Evolutionary conservation across 1,140 invertebrate genomes (phyloP).

Genomic region (Caenorhabditis tropicalis): DNA sequence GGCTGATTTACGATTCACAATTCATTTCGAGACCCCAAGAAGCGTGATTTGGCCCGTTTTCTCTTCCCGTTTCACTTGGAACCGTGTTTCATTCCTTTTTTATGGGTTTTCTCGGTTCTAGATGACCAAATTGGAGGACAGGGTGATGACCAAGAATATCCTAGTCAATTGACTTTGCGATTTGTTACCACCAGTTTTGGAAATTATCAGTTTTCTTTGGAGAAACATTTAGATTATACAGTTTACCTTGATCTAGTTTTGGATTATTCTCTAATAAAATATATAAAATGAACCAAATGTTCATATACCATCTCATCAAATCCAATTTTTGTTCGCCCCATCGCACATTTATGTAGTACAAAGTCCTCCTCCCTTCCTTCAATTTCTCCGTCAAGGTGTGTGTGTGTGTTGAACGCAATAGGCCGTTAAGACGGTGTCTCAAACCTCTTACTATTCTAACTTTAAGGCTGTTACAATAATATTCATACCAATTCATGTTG

Average conservation of each 20-base stretch:
- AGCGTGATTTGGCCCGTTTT: neutral
- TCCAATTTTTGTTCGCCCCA: conserved; percentile 7
- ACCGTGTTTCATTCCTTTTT: neutral
- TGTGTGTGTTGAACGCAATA: conserved; percentile 39
- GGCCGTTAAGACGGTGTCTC: conserved; percentile 41
- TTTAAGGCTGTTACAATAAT: conserved; percentile 41
- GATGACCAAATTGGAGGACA: neutral
- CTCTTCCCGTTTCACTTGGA: neutral
- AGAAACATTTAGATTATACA: too few relatives aligned
- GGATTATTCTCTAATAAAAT: neutral
- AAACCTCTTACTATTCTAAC: neutral
- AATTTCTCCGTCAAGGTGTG: conserved; percentile 15
- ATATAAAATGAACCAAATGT: conserved; percentile 2
- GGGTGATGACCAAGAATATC: too few relatives aligned
- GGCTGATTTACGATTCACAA: conserved; percentile 26
- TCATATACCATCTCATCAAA: conserved; percentile 42
- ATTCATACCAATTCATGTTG: conserved; percentile 30
- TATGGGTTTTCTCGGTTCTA: neutral
- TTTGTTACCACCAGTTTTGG: too few relatives aligned
- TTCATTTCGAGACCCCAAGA: conserved; percentile 44
- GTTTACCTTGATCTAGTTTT: neutral
- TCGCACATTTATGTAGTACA: conserved; percentile 45
- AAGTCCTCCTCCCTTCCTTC: neutral
- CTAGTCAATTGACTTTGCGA: too few relatives aligned
- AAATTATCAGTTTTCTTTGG: too few relatives aligned